Evolutionary conservation across 2,113 vertebrate species (phyloP).

Genomic region (Pelobates fuscus): DNA sequence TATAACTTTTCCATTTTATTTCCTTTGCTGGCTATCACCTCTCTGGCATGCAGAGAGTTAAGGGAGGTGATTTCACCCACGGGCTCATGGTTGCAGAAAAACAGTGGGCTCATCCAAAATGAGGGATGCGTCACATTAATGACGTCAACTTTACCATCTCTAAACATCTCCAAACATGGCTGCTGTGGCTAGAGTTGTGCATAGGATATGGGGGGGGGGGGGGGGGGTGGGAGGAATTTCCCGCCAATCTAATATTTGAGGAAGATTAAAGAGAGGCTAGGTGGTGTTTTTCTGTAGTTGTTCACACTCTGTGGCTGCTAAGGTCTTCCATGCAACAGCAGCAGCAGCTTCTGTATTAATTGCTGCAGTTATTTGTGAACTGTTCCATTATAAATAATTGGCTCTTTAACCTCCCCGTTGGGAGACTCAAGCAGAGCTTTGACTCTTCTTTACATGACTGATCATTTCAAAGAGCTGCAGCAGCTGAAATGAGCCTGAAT

Average conservation of each 20-base stretch:
- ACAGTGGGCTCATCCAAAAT: neutral
- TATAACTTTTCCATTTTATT: too few relatives aligned
- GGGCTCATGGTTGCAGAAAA: neutral
- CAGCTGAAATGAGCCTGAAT: conserved; percentile 41
- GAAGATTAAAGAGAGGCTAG: conserved; percentile 4
- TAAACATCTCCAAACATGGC: neutral
- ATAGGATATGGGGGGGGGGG: neutral
- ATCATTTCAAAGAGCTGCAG: conserved; percentile 39
- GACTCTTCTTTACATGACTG: conserved; percentile 45
- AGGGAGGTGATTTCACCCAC: neutral
- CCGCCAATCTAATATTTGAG: neutral
- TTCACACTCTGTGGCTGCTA: conserved; percentile 32
- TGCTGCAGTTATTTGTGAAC: conserved; percentile 48
- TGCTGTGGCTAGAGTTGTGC: too few relatives aligned
- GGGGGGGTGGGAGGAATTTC: neutral
- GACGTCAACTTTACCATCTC: neutral
- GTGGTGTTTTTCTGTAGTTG: neutral
- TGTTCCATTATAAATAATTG: conserved; percentile 51
- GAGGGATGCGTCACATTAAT: conserved; percentile 1
- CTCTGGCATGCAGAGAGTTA: neutral
- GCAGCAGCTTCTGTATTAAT: conserved; percentile 41
- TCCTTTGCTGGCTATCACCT: too few relatives aligned
- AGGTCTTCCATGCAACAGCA: conserved; percentile 16
- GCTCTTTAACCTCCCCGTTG: conserved; percentile 46
- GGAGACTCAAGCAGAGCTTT: conserved; percentile 41